Evolutionary conservation across 2,888 invertebrate species (phyloP), one percentile per base, ranked within the genome.

Genomic region (Morpho achilles): DNA sequence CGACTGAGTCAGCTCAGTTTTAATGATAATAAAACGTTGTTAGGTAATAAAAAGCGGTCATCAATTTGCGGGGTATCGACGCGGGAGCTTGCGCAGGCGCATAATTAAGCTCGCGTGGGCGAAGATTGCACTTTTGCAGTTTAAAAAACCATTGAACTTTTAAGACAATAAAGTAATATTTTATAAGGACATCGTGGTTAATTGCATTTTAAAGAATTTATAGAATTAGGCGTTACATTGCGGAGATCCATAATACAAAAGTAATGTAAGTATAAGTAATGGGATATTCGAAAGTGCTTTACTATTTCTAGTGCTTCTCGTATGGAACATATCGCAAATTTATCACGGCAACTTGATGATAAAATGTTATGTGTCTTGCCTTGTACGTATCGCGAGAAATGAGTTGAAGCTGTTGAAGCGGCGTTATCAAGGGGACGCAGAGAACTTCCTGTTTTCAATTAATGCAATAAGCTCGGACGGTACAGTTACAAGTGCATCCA

Each of bases 371-470:
- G 44, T 53, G 46, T 53, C 47, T 48, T 48, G 42, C 41, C 23
- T n/a, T n/a, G 10, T 48, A 47, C 41, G 46, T 41, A 46, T 49
- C 53, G 53, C 57, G 53, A 59, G 65, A 61, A 58, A 54, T 54
- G 47, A 54, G 56, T 59, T 56, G 46, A 62, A 58, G 60, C 59
- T 56, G 62, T 57, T 50, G 55, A 62, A 59, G 58, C 61, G 65
- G 56, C 61, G 61, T 64, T 57, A 66, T 63, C 61, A 59, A 53
- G 48, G 54, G 54, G 42, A 40, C 40, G 42, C 48, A 57, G 47
- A 48, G 47, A 42, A 66, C 74, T 82, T 82, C 79, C 82, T 78
- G 79, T 74, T 73, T 75, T 75, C 80, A 83, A 82, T 80, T 79
- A 82, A 80, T 75, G 74, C 78, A 74, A 72, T 72, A 71, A 75